Evolutionary conservation across 2,797 vertebrate species (phyloP).

Genomic region (Tauraco hartlaubi): DNA sequence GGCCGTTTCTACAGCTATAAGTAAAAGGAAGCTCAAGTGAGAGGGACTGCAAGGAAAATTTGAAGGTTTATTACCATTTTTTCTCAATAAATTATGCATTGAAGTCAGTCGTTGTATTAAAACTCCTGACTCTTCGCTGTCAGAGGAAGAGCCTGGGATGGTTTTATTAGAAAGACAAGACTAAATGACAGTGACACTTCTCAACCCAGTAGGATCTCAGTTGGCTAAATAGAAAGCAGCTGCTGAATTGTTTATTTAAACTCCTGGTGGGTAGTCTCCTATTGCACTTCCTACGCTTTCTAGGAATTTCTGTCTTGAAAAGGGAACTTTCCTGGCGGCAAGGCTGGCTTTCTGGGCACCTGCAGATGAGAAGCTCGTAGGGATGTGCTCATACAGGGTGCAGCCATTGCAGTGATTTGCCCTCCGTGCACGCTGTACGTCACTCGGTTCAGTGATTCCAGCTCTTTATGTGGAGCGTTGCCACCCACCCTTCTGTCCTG

Average conservation of each 20-base stretch:
- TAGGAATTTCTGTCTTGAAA: neutral
- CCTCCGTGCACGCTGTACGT: accelerated
- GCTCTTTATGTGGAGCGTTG: accelerated
- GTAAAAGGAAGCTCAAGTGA: neutral
- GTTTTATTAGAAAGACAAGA: neutral
- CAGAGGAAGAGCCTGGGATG: neutral
- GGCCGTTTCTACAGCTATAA: neutral
- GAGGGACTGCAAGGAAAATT: neutral
- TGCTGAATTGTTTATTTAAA: neutral
- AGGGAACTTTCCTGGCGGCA: neutral
- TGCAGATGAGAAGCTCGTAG: neutral
- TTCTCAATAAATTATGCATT: neutral
- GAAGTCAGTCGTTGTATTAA: neutral
- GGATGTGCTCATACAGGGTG: neutral
- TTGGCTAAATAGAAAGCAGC: neutral
- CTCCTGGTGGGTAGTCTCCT: neutral
- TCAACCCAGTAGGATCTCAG: neutral
- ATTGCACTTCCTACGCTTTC: neutral
- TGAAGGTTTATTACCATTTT: neutral
- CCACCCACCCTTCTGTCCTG: neutral
- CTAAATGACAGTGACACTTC: neutral
- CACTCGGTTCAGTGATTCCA: neutral
- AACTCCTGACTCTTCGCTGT: neutral
- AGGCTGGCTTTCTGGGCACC: neutral
- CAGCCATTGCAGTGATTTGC: accelerated